phyloP scores from a whole-genome alignment of 1,140 invertebrate genomes.

The Onthophagus taurus region DNA sequence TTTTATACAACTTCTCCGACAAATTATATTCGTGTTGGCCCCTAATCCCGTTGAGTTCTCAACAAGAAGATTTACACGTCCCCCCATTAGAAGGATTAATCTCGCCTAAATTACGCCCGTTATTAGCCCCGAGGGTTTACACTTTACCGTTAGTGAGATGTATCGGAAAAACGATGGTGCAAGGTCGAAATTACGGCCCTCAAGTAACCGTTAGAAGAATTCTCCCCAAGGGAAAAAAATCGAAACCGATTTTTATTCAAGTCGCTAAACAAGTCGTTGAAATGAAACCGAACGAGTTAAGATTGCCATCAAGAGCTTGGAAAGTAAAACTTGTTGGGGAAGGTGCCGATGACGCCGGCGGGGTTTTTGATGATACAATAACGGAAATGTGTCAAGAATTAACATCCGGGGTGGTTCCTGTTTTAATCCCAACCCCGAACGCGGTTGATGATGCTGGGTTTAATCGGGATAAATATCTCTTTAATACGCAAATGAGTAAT shows the following conservation, averaged over 20 bases:
- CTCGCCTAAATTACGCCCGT: conserved; percentile 42
- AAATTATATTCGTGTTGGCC: conserved; percentile 54
- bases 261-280: conserved; percentile 55
- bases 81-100: conserved; percentile 39
- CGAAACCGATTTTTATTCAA: conserved; percentile 53
- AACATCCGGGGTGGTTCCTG: conserved; percentile 40
- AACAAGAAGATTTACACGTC: conserved; percentile 35
- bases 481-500: conserved; percentile 51
- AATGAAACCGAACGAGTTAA: conserved; percentile 47
- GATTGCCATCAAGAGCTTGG: conserved; percentile 57
- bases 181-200: conserved; percentile 57
- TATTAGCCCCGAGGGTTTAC: conserved; percentile 51
- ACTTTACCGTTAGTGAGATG: conserved; percentile 55
- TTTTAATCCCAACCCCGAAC: conserved; percentile 49
- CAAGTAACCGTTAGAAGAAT: conserved; percentile 55
- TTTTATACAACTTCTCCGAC: conserved; percentile 55
- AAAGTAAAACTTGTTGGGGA: conserved; percentile 56
- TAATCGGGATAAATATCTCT: conserved; percentile 52
- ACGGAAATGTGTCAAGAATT: conserved; percentile 60
- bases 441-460: conserved; percentile 49
- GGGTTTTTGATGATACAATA: conserved; percentile 64
- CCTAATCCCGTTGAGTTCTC: conserved; percentile 45
- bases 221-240: conserved; percentile 42
- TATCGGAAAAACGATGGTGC: conserved; percentile 57
- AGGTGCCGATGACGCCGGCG: conserved; percentile 60